Base-by-base conservation (phyloP, 1,140 invertebrate species). In the Orchesella cincta region DNA sequence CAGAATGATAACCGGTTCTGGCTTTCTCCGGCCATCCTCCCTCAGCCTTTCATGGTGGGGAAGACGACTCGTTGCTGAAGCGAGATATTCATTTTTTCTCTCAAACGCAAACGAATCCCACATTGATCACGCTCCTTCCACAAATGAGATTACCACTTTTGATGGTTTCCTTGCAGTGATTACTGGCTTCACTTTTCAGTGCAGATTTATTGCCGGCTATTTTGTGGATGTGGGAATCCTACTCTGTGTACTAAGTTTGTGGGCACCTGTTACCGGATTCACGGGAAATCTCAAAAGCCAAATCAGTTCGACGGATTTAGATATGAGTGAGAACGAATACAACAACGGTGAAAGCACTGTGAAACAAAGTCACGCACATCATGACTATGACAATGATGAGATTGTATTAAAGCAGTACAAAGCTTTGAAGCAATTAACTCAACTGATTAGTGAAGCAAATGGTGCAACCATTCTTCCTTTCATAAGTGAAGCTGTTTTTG, bases 381-480 rank as follows among this genome's bases (percentile, higher is more conserved):
- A n/a, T n/a, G n/a, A n/a, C n/a, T n/a, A n/a, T n/a, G n/a, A n/a
- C n/a, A n/a, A n/a, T n/a, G 26, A 67, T 12, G 62, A 67, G 33
- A 29, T 23, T 67, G 62, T 67, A 1, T 31, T 67, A 29, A 67
- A 18, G 31, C 28, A 67, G 62, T 67, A 67, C 29, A 67, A 33
- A 67, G 62, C 62, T 67, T 33, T 67, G 62, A 67, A 33, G n/a
- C 28, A 23, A n/a, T 67, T 67, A n/a, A 31, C 62, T 8, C 26
- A 67, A 33, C 33, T 67, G n/a, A 67, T 67, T 31, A 67, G 62
- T 33, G 8, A 67, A 33, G 62, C 62, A 16, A 18, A 14, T n/a
- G 62, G 62, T 31, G 62, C 26, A 31, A 67, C 62, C 8, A 67
- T 67, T 33, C 62, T 67, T 67, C 62, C 62, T 18, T 67, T 67